Percentiles rank a stretch among this genome's conserved stretches.
phyloP scores from a whole-genome alignment of 2,797 vertebrate genomes.

The Sebastes vulpes region DNA sequence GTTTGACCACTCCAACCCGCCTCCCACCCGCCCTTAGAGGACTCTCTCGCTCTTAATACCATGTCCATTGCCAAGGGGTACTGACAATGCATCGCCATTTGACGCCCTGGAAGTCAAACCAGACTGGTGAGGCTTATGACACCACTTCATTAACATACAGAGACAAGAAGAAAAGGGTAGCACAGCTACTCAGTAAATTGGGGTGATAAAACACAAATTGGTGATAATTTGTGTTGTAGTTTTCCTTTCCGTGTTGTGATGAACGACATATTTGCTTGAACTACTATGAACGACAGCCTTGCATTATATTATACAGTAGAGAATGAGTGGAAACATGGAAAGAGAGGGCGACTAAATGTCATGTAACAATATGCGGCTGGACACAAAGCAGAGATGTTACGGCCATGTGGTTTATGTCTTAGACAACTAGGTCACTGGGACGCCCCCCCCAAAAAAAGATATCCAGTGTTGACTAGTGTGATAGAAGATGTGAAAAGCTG shows the following conservation, averaged over 20 bases:
- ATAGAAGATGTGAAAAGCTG: background rate
- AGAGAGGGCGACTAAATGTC: background rate
- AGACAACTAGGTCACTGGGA: conserved; percentile 29
- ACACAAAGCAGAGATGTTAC: background rate
- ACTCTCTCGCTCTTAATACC: no score
- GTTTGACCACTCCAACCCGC: no score
- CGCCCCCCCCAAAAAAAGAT: no score
- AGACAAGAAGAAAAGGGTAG: background rate
- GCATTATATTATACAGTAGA: background rate
- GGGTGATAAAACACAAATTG: no score
- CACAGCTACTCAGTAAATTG: no score
- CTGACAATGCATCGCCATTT: no score
- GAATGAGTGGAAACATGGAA: background rate
- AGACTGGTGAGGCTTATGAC: background rate
- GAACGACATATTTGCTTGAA: background rate
- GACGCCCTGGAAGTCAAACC: no score
- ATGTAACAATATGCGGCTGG: background rate
- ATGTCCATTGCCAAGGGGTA: no score
- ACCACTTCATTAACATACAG: background rate
- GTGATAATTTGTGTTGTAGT: background rate
- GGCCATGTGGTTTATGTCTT: background rate
- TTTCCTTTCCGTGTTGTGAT: background rate
- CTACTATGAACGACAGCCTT: background rate
- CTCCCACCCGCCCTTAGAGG: no score
- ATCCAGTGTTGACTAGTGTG: background rate